Conservation (phyloP, 2,888 invertebrate species). For the Scaptodrosophila latifasciaeformis region DNA sequence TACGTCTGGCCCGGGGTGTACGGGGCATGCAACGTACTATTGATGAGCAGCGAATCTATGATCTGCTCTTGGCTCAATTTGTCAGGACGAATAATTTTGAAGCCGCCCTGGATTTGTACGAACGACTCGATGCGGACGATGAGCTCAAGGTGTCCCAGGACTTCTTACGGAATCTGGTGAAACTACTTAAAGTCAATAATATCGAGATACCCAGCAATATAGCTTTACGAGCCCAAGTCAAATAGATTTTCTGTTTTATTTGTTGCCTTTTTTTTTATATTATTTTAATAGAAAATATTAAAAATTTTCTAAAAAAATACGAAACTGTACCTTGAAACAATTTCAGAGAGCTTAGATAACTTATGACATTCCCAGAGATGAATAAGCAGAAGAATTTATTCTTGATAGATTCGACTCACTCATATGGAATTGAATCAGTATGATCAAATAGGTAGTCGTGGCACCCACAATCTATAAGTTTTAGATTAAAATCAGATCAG, state of each 20-base stretch:
- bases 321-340: too few relatives aligned
- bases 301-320: too few relatives aligned
- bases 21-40: constrained; percentile 68
- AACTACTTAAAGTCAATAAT: constrained; percentile 71
- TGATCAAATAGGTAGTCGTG: constrained; percentile 75
- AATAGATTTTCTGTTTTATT: constrained; percentile 35
- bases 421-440: constrained; percentile 75
- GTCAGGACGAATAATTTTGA: constrained; percentile 62
- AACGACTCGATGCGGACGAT: constrained; percentile 69
- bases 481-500: not conserved
- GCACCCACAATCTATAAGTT: constrained; percentile 74
- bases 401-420: too few relatives aligned
- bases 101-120: constrained; percentile 69
- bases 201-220: constrained; percentile 71
- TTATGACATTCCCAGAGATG: too few relatives aligned
- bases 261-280: too few relatives aligned
- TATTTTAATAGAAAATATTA: too few relatives aligned
- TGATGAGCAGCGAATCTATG: constrained; percentile 71
- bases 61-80: constrained; percentile 69
- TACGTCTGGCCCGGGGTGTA: constrained; percentile 69
- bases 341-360: too few relatives aligned
- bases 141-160: constrained; percentile 67
- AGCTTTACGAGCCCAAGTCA: constrained; percentile 69
- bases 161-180: constrained; percentile 67
- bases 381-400: too few relatives aligned